phyloP scores from a whole-genome alignment of 2,888 invertebrate genomes.

The Cataglyphis rosenhaueri region DNA sequence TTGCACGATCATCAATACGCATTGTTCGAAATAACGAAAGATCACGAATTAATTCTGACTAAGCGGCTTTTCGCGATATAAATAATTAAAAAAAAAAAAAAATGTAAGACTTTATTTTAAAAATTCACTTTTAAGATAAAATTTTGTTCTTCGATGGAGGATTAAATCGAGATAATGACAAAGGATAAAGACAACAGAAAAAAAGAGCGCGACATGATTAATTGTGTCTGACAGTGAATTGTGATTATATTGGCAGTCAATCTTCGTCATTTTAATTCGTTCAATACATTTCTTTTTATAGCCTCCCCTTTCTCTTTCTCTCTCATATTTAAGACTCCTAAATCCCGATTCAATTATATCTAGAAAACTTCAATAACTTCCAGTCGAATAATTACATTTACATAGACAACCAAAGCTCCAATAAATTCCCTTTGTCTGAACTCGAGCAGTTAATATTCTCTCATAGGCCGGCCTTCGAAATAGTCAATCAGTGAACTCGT shows the following conservation, averaged over 20 bases:
- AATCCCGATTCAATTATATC: constrained; percentile 71
- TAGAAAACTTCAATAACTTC: constrained; percentile 61
- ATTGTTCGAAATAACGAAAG: background rate
- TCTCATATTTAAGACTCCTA: constrained; percentile 58
- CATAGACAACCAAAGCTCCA: constrained; percentile 26
- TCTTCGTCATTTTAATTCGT: constrained; percentile 39
- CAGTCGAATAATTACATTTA: constrained; percentile 68
- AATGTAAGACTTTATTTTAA: no score
- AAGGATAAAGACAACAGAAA: background rate
- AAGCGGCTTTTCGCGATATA: background rate
- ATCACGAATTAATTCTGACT: background rate
- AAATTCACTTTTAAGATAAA: background rate
- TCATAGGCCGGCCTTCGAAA: background rate
- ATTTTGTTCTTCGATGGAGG: background rate
- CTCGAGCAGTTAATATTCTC: background rate
- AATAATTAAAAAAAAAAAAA: background rate
- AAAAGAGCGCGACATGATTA: background rate
- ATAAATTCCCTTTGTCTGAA: constrained; percentile 35
- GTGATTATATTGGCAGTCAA: background rate
- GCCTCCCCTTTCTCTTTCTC: background rate
- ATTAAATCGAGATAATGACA: background rate
- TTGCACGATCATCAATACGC: background rate
- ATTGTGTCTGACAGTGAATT: background rate
- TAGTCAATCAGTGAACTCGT: background rate
- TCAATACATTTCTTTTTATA: background rate